Conservation (phyloP, 2,888 invertebrate genomes). For the Hirudinaria manillensis region DNA sequence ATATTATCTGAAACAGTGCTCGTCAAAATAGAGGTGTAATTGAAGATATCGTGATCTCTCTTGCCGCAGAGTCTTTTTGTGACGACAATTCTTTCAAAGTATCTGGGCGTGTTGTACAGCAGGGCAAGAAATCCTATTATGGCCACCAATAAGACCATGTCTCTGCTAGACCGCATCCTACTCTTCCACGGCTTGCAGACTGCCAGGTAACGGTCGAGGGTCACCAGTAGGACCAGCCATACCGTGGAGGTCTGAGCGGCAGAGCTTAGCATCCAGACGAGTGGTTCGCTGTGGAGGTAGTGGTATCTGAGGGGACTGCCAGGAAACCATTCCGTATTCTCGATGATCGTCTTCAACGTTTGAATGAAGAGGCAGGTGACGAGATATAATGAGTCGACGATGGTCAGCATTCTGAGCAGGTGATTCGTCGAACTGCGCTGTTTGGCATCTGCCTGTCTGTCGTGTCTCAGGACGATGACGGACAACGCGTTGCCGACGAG, state of each 20-base stretch:
- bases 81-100: conserved; percentile 38
- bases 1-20: too few species aligned
- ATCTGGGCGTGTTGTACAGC: conserved; percentile 40
- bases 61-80: conserved; percentile 8
- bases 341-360: conserved; percentile 36
- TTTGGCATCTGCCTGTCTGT: conserved; percentile 34
- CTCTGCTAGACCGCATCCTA: conserved; percentile 35
- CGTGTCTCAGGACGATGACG: conserved; percentile 38
- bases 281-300: conserved; percentile 33
- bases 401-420: conserved; percentile 37
- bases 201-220: conserved; percentile 40
- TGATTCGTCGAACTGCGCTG: conserved; percentile 32
- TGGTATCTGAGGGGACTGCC: conserved; percentile 29
- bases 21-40: too few species aligned
- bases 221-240: conserved; percentile 41
- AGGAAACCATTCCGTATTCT: conserved; percentile 38
- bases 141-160: conserved; percentile 37
- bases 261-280: conserved; percentile 40
- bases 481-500: conserved; percentile 38
- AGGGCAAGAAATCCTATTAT: conserved; percentile 36
- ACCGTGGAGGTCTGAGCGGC: conserved; percentile 40
- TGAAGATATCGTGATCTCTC: too few species aligned
- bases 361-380: conserved; percentile 40
- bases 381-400: conserved; percentile 40
- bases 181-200: conserved; percentile 39